Evolutionary conservation across 2,888 invertebrate genomes (phyloP), one percentile per base, ranked within the genome.

Genomic region (Cylindroiulus punctatus): DNA sequence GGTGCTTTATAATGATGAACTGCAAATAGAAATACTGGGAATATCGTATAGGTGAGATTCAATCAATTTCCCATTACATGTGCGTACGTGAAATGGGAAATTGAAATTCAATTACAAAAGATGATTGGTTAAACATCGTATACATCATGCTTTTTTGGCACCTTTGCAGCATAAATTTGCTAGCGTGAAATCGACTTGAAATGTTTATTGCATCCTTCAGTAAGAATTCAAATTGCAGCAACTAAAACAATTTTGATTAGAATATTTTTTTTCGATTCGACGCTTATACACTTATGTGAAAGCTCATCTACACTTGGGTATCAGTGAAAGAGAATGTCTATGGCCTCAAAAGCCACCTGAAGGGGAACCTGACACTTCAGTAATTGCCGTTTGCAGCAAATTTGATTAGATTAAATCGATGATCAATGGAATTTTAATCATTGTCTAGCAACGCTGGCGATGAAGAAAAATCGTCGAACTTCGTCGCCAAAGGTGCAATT

Each of bases 201-300:
- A 76, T 76, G 26, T 76, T 76, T 76, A 76, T 76, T 32, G 76
- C 76, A 76, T 76, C 26, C 30, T 30, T 76, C 30, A 76, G 65
- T 12, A 12, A 76, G 26, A 76, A 76, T 76, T 76, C 26, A 30
- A 76, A 30, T 76, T 30, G 17, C 14, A 17, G 30, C 76, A 8
- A 14, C 76, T 76, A 22, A 65, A 65, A 22, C 1, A 65, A 22
- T 76, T 26, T 76, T 5, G 76, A 76, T 76, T 76, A 14, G 26
- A 30, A 30, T 76, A 26, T 76, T 76, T 76, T 30, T 76, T n/a
- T 30, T 22, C 30, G 52, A 5, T 8, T 47, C n/a, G 44, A 12
- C 44, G 12, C 14, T 14, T 44, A 12, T 36, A 7, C 2, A 36
- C 3, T 47, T 4, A 14, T 17, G 17, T 1, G 17, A 47, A 47